A percentile compares a stretch with the other conserved stretches of the same genome.
Conservation (phyloP, 2,888 invertebrate species). For the Acanthococcus lagerstroemiae region DNA sequence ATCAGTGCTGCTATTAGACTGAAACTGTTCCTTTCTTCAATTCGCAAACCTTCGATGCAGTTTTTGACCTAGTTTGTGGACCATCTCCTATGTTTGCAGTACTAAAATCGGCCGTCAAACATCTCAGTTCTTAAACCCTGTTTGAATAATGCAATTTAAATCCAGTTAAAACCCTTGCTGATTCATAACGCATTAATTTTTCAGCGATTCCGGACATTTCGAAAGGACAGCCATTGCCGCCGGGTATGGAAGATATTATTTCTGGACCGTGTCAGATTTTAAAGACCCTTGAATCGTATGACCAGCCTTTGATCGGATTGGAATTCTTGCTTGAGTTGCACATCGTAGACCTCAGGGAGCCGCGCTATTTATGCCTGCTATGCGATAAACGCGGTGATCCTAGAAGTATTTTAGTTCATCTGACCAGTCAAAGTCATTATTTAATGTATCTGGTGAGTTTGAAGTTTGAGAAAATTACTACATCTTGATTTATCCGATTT, state of each 20-base stretch:
- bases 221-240: conserved; percentile 56
- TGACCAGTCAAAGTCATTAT: conserved; percentile 66
- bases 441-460: conserved; percentile 57
- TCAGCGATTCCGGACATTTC: conserved; percentile 21
- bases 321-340: conserved; percentile 66
- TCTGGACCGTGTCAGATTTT: conserved; percentile 45
- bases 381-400: conserved; percentile 72
- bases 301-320: conserved; percentile 46
- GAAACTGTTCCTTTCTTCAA: too few species aligned
- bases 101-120: too few species aligned
- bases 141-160: too few species aligned
- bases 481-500: not conserved
- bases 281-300: conserved; percentile 45
- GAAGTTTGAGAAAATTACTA: not conserved
- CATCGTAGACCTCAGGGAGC: conserved; percentile 53
- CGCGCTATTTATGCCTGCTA: conserved; percentile 63
- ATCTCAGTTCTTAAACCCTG: too few species aligned
- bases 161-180: too few species aligned
- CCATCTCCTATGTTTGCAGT: too few species aligned
- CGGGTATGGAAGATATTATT: conserved; percentile 56
- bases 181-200: too few species aligned
- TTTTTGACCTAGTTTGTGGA: too few species aligned
- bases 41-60: too few species aligned
- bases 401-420: conserved; percentile 65
- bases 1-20: too few species aligned